These are phyloP conservation scores for Diplogasteroides magnus DNA, from an alignment of 1,140 invertebrate genomes.

Conservation along the genomic window DNA sequence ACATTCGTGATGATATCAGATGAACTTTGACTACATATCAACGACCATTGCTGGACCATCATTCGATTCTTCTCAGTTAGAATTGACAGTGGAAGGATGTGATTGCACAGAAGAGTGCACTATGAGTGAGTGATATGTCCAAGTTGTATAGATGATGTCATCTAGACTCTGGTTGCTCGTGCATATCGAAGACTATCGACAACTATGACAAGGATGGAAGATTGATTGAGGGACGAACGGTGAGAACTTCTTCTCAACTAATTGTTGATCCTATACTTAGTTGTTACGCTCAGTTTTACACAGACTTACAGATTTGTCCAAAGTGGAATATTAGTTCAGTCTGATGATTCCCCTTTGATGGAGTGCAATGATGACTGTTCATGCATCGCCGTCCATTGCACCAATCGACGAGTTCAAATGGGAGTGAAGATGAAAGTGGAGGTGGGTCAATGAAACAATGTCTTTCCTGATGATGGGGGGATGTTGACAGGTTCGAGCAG, in stretches of 20 bases:
- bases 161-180: conserved; percentile 13
- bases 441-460: background rate
- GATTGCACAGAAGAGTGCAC: conserved; percentile 34
- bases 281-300: background rate
- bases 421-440: background rate
- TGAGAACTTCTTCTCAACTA: background rate
- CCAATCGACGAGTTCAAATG: background rate
- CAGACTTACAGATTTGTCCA: conserved; percentile 10
- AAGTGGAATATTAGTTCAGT: conserved; percentile 7
- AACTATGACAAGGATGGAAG: conserved; percentile 5
- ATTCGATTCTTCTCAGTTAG: conserved; percentile 17
- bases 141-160: background rate
- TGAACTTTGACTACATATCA: conserved; percentile 36
- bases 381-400: background rate
- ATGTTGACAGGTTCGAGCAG: conserved; percentile 5
- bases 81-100: conserved; percentile 31
- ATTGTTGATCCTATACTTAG: background rate
- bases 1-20: too few relatives aligned
- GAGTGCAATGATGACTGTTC: background rate
- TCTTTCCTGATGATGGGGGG: too few relatives aligned
- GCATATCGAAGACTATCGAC: conserved; percentile 1
- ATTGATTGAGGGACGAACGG: background rate
- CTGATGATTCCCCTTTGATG: background rate
- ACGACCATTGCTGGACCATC: conserved; percentile 29
- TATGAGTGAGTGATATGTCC: background rate